Percentiles rank a stretch among this genome's conserved stretches.
phyloP scores from a whole-genome alignment of 2,797 vertebrate genomes.

The Lutjanus argentimaculatus region DNA sequence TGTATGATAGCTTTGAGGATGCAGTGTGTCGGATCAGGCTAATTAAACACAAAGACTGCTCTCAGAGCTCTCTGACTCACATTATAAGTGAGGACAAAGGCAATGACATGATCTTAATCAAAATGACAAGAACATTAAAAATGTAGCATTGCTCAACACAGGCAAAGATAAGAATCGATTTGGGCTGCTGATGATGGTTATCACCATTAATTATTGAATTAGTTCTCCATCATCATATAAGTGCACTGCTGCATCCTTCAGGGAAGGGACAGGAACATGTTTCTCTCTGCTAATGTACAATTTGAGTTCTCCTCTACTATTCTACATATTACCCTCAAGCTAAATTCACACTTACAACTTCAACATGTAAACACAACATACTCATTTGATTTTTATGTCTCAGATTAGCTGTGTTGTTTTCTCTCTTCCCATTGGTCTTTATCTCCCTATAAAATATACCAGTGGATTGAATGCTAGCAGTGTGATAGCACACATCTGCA shows the following conservation, averaged over 20 bases:
- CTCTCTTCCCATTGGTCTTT: conserved; percentile 28
- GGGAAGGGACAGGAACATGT: conserved; percentile 57
- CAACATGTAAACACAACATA: conserved; percentile 66
- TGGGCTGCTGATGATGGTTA: conserved; percentile 82
- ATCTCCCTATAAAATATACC: conserved; percentile 27
- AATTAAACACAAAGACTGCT: conserved; percentile 51
- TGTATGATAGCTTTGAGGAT: conserved; percentile 31
- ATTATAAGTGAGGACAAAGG: conserved; percentile 74
- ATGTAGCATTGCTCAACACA: conserved; percentile 82
- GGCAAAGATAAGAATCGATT: conserved; percentile 84
- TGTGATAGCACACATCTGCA: conserved; percentile 40
- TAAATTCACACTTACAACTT: conserved; percentile 62
- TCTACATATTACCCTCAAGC: conserved; percentile 54
- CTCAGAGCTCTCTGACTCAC: conserved; percentile 55
- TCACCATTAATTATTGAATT: conserved; percentile 86
- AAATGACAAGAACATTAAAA: conserved; percentile 85
- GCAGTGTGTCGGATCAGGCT: conserved; percentile 32
- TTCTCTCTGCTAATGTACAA: conserved; percentile 69
- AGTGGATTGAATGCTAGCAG: conserved; percentile 26
- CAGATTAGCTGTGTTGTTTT: conserved; percentile 25
- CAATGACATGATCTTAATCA: conserved; percentile 82
- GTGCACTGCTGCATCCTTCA: conserved; percentile 77
- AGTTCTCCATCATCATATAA: conserved; percentile 80
- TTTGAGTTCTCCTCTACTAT: conserved; percentile 22
- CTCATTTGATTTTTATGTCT: conserved; percentile 39